Base-by-base conservation (phyloP, 2,888 invertebrate species). In the Drosophila mercatorum region DNA sequence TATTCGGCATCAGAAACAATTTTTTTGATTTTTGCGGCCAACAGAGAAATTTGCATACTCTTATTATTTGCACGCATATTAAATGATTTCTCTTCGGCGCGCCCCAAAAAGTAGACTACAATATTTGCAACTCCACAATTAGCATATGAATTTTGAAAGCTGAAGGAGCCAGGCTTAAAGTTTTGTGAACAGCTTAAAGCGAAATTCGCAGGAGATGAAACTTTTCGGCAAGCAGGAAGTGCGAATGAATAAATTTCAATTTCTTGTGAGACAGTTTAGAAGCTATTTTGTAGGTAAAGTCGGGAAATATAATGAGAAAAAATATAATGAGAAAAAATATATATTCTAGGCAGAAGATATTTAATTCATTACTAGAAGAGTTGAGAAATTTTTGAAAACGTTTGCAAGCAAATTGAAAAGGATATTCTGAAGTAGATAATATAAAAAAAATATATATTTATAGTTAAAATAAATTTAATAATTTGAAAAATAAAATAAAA, bases 1-100 rank as follows among this genome's bases (percentile, higher is more conserved):
- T 62, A 64, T 62, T 31, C 44, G 38, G 38, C 49, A 51, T 68
- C 57, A 56, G 17, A 68, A 66, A 66, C 71, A 70, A 63, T 70
- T 47, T 49, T 47, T 52, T 31, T 60, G 47, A 51, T 31, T 51
- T 36, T 36, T 51, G 11, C 8, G 70, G 34, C 51, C 4, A 43
- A 56, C 31, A 22, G 3, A 22, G 3, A 36, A 71, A 80, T 77
- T 80, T 72, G 59, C 77, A 77, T 80, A 80, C 49, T 76, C 66
- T 77, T 63, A 49, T 62, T 71, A 76, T 75, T 77, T 67, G 73
- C 31, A 38, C 41, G 73, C 67, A 64, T 57, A 66, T 72, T 71
- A 49, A 80, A 67, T 36, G 65, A 43, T 55, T 57, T 61, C 26
- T 12, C 43, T 17, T 7, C 17, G 2, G 53, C 46, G 36, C 17